A percentile compares a stretch with the other conserved stretches of the same genome.
Evolutionary conservation across 2,888 invertebrate species (phyloP).

Genomic region (Eucera pruinosa): DNA sequence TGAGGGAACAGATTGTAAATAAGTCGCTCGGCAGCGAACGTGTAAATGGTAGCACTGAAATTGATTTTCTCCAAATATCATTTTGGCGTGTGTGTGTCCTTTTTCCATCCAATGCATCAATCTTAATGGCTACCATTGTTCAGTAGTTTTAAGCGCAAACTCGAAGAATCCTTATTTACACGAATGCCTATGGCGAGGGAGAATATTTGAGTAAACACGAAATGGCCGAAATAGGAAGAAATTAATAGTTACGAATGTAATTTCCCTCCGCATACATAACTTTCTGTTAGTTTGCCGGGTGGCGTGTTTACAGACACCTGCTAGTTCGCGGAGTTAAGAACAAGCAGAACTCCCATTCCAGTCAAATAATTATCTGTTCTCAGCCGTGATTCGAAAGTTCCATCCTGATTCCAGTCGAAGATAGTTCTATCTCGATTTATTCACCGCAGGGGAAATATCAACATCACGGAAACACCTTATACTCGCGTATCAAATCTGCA

Average conservation of each 20-base stretch:
- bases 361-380: constrained; percentile 6
- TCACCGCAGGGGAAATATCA: constrained; percentile 16
- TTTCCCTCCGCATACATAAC: neutral
- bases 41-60: no score
- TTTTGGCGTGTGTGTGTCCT: no score
- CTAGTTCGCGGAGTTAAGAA: constrained; percentile 8
- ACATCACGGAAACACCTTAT: neutral
- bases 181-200: no score
- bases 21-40: no score
- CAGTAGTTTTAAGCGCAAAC: no score
- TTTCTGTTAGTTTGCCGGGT: neutral
- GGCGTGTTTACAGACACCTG: neutral
- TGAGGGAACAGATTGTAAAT: no score
- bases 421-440: constrained; percentile 13
- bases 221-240: no score
- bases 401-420: neutral
- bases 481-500: neutral
- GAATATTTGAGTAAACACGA: no score
- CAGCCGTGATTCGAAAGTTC: neutral
- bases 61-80: no score
- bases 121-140: no score
- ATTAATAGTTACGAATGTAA: neutral
- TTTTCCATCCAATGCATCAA: no score
- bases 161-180: no score
- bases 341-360: neutral